phyloP scores from a whole-genome alignment of 1,140 invertebrate species.

The Heliconius melpomene region DNA sequence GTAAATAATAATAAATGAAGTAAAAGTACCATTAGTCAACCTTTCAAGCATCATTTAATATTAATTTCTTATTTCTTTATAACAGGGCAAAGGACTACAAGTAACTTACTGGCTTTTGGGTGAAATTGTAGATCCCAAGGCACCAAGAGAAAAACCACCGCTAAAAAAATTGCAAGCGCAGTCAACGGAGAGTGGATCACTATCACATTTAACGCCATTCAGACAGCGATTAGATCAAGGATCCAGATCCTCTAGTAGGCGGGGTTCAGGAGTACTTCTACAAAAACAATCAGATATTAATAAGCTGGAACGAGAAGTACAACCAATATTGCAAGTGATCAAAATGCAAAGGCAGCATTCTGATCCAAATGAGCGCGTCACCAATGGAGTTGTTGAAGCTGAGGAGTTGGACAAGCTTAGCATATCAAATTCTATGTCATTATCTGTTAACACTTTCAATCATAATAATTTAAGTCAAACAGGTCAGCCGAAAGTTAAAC shows the following conservation, averaged over 20 bases:
- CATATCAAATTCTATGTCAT: slow-evolving; percentile 66
- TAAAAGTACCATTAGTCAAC: too few relatives aligned
- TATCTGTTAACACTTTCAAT: slow-evolving; percentile 69
- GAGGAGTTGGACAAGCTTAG: slow-evolving; percentile 67
- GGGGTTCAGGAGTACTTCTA: slow-evolving; percentile 68
- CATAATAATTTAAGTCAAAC: slow-evolving; percentile 65
- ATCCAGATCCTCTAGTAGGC: slow-evolving; percentile 70
- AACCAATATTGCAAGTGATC: slow-evolving; percentile 63
- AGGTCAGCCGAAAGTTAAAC: slow-evolving; percentile 66
- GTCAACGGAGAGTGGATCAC: slow-evolving; percentile 62
- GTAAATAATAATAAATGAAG: too few relatives aligned
- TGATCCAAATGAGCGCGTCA: slow-evolving; percentile 64
- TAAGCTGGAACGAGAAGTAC: slow-evolving; percentile 69
- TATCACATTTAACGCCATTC: slow-evolving; percentile 74
- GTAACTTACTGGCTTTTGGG: slow-evolving; percentile 95
- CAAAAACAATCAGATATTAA: slow-evolving; percentile 55
- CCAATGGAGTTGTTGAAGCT: slow-evolving; percentile 63
- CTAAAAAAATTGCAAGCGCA: slow-evolving; percentile 59
- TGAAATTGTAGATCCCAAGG: slow-evolving; percentile 79
- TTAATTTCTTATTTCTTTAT: slow-evolving; percentile 45
- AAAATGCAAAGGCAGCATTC: slow-evolving; percentile 70
- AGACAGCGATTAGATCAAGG: slow-evolving; percentile 66
- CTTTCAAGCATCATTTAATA: background rate
- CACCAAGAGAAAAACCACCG: slow-evolving; percentile 59
- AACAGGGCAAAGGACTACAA: slow-evolving; percentile 93